Conservation (phyloP, 2,888 invertebrate genomes). For the Heliconius cydno region DNA sequence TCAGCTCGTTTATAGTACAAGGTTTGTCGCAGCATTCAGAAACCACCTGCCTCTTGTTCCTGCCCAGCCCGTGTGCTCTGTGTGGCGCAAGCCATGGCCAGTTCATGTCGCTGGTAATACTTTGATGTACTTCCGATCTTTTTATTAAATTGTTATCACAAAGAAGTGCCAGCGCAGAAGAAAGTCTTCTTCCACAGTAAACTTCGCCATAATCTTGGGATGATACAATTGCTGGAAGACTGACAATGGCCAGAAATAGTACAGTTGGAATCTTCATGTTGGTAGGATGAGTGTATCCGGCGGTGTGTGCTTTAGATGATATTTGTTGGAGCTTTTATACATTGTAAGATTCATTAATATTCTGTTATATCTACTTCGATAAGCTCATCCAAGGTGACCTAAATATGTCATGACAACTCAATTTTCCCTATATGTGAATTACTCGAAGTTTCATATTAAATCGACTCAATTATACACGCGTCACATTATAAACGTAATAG, state of each 20-base stretch:
- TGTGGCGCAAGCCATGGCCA: constrained; percentile 53
- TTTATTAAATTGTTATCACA: constrained; percentile 46
- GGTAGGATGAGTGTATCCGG: constrained; percentile 3
- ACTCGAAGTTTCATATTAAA: neutral
- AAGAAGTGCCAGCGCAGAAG: constrained; percentile 46
- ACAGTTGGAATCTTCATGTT: neutral
- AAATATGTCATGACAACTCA: neutral
- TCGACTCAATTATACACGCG: no score
- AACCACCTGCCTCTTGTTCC: constrained; percentile 55
- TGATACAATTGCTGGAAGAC: neutral
- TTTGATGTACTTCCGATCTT: constrained; percentile 31
- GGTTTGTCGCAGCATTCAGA: no score
- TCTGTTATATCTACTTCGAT: neutral
- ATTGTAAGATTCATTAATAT: neutral
- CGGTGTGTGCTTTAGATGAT: neutral
- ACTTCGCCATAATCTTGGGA: constrained; percentile 19
- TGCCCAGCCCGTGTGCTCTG: constrained; percentile 47
- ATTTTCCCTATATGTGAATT: neutral
- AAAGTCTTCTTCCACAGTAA: constrained; percentile 43
- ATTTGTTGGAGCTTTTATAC: constrained; percentile 9
- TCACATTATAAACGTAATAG: neutral
- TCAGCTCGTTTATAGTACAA: no score
- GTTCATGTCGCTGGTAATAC: constrained; percentile 14
- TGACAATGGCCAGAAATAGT: constrained; percentile 14
- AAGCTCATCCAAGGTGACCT: constrained; percentile 12